phyloP scores from a whole-genome alignment of 2,113 vertebrate species.

The Holacanthus passer region DNA sequence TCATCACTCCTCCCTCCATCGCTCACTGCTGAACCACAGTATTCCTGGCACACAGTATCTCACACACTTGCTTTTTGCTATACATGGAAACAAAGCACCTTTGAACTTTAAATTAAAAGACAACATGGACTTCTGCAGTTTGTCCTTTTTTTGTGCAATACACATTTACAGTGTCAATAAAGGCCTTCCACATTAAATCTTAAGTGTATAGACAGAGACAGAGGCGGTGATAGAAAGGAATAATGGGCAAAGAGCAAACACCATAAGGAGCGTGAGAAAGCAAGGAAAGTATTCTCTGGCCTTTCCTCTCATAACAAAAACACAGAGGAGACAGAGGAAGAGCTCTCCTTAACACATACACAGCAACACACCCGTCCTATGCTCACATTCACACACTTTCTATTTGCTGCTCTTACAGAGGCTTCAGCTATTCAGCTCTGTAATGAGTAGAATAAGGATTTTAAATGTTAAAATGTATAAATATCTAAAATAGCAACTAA shows the following conservation, averaged over 20 bases:
- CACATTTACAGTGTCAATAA: constrained; percentile 19
- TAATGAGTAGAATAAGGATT: background rate
- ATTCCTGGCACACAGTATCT: background rate
- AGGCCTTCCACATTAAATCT: background rate
- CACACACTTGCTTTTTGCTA: background rate
- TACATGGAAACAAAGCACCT: background rate
- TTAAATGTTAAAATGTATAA: too few species aligned
- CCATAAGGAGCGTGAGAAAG: background rate
- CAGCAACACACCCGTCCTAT: background rate
- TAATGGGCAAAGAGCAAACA: background rate
- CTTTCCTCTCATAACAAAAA: constrained; percentile 8
- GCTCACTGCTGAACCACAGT: background rate
- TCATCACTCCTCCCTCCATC: constrained; percentile 27
- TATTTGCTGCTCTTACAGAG: background rate
- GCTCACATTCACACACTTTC: background rate
- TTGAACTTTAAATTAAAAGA: background rate
- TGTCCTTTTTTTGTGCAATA: background rate
- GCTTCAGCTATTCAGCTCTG: background rate
- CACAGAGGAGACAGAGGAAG: background rate
- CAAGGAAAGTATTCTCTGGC: background rate
- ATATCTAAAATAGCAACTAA: too few species aligned
- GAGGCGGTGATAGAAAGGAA: background rate
- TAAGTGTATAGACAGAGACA: background rate
- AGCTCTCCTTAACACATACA: background rate
- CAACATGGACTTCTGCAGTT: too few species aligned